A percentile compares a stretch with the other conserved stretches of the same genome.
Conservation (phyloP, 2,797 vertebrate species). For the Oryzias sinensis region DNA sequence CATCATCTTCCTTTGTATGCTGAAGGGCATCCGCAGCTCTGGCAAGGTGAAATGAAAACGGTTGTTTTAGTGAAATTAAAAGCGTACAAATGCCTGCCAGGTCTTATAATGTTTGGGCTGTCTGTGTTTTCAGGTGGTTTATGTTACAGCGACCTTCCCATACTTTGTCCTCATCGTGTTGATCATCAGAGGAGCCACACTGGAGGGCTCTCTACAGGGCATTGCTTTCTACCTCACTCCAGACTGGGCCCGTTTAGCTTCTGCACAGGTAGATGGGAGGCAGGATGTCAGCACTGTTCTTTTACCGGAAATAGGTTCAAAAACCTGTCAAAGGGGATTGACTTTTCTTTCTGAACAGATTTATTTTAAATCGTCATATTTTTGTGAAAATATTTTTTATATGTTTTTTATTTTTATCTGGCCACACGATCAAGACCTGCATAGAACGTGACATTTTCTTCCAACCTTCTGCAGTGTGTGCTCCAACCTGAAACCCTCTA, state of each 20-base stretch:
- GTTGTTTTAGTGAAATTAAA: constrained; percentile 13
- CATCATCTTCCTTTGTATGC: constrained; percentile 84
- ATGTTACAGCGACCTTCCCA: constrained; percentile 84
- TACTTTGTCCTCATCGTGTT: constrained; percentile 82
- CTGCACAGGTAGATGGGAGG: constrained; percentile 75
- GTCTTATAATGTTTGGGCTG: constrained; percentile 8
- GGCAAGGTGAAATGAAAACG: constrained; percentile 77
- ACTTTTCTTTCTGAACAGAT: too few species aligned
- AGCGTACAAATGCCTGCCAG: background rate
- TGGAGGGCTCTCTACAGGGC: constrained; percentile 83
- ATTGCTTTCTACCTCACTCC: constrained; percentile 84
- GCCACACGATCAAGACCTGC: too few species aligned
- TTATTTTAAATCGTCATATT: too few species aligned
- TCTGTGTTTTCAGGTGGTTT: constrained; percentile 76
- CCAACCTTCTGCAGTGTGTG: too few species aligned
- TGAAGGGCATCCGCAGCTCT: constrained; percentile 85
- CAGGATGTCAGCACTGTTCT: background rate
- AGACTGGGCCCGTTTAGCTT: constrained; percentile 76
- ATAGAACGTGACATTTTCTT: too few species aligned
- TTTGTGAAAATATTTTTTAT: too few species aligned
- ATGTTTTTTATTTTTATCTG: too few species aligned
- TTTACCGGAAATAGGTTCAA: too few species aligned
- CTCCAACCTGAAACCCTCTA: too few species aligned
- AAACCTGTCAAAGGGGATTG: too few species aligned
- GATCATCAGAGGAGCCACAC: constrained; percentile 83